Percentiles rank a stretch among this genome's conserved stretches.
phyloP scores from a whole-genome alignment of 1,140 invertebrate species.

The Listronotus bonariensis region DNA sequence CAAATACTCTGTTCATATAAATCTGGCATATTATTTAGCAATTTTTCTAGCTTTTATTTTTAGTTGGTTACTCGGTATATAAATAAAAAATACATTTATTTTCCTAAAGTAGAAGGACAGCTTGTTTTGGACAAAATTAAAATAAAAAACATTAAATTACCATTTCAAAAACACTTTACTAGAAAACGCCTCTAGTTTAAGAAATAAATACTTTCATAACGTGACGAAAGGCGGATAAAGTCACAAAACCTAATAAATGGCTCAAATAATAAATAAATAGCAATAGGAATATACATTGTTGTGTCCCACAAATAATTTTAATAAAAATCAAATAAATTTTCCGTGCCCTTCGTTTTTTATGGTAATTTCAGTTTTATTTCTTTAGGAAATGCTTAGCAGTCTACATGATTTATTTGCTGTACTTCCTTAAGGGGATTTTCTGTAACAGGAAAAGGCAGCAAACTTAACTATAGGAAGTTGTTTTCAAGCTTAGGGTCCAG shows the following conservation, averaged over 20 bases:
- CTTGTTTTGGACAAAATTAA: too few species aligned
- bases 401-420: slow-evolving; percentile 12
- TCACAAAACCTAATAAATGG: slow-evolving; percentile 26
- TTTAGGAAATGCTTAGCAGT: slow-evolving; percentile 13
- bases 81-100: too few species aligned
- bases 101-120: too few species aligned
- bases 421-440: slow-evolving; percentile 7
- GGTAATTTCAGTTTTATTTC: slow-evolving; percentile 21
- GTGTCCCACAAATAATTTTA: slow-evolving; percentile 8
- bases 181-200: too few species aligned
- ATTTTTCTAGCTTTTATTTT: too few species aligned
- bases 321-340: slow-evolving; percentile 21
- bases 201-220: slow-evolving; percentile 5
- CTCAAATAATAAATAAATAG: slow-evolving; percentile 10
- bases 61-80: too few species aligned
- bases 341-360: slow-evolving; percentile 6
- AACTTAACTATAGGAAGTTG: background rate
- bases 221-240: slow-evolving; percentile 25
- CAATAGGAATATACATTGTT: slow-evolving; percentile 6
- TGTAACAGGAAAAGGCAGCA: background rate
- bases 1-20: too few species aligned
- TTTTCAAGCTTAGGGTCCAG: background rate
- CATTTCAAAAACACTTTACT: too few species aligned
- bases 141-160: too few species aligned
- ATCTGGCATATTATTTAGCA: too few species aligned